Evolutionary conservation across 2,888 invertebrate genomes (phyloP).

Genomic region (Cephus pulcher): DNA sequence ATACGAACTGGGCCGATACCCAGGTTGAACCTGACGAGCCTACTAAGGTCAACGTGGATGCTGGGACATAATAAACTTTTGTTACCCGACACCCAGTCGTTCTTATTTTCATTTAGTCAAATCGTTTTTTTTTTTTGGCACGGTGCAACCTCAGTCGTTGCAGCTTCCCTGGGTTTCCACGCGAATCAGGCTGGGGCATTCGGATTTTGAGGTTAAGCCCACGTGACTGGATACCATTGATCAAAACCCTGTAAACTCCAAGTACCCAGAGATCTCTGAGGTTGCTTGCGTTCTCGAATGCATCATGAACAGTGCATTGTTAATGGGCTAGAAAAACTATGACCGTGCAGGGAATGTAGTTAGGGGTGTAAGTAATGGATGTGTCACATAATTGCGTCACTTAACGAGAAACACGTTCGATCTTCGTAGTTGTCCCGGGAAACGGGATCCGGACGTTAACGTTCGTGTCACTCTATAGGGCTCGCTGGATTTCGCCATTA

Average conservation of each 20-base stretch:
- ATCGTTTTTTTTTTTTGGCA: neutral
- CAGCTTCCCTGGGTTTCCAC: too few relatives aligned
- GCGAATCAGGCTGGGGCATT: accelerated
- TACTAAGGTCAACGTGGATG: constrained; percentile 38
- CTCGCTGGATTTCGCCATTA: neutral
- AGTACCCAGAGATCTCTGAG: too few relatives aligned
- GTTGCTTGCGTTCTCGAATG: neutral
- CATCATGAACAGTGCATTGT: neutral
- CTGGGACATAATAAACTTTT: neutral
- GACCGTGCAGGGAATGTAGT: neutral
- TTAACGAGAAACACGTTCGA: constrained; percentile 65
- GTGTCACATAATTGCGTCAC: constrained; percentile 65
- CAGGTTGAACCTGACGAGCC: constrained; percentile 45
- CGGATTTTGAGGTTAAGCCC: too few relatives aligned
- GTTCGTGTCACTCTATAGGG: neutral
- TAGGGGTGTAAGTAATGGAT: constrained; percentile 61
- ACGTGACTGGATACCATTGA: too few relatives aligned
- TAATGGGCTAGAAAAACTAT: neutral
- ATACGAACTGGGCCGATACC: constrained; percentile 30
- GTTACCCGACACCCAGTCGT: neutral
- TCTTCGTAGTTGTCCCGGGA: constrained; percentile 24
- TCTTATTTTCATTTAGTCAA: constrained; percentile 11
- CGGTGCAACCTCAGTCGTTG: too few relatives aligned
- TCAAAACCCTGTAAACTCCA: too few relatives aligned
- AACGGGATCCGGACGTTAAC: neutral